These are phyloP conservation scores for Eumacrocentrus americanus DNA, from an alignment of 2,888 invertebrate species.

Conservation along the genomic window DNA sequence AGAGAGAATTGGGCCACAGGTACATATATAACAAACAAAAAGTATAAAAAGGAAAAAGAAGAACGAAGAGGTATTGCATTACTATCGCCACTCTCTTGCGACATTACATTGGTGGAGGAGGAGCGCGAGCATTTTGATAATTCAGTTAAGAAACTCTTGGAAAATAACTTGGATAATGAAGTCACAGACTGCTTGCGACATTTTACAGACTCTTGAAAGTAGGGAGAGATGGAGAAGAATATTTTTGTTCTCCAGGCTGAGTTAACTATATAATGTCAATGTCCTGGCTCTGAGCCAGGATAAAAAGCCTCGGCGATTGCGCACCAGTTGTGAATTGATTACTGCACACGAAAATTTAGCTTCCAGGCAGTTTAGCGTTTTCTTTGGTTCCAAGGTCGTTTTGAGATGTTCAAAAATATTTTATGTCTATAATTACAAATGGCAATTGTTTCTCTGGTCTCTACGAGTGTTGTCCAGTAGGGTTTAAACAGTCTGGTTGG, in stretches of 20 bases:
- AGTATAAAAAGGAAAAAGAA: neutral
- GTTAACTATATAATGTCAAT: no score
- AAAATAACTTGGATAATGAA: no score
- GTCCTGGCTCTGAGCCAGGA: conserved; percentile 18
- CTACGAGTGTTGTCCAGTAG: no score
- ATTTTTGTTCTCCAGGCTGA: conserved; percentile 15
- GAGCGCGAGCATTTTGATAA: neutral
- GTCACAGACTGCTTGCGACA: neutral
- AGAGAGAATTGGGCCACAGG: conserved; percentile 59
- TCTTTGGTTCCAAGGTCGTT: neutral
- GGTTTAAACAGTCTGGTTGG: no score
- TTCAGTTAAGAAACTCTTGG: no score
- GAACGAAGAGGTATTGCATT: neutral
- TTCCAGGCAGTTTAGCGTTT: no score
- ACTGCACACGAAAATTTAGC: neutral
- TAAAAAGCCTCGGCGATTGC: conserved; percentile 10
- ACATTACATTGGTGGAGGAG: neutral
- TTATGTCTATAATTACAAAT: no score
- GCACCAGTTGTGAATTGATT: conserved; percentile 19
- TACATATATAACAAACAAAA: conserved; percentile 33
- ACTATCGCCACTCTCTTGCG: no score
- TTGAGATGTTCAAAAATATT: neutral
- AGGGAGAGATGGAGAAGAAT: neutral
- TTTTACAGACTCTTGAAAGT: no score
- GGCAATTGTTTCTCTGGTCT: no score